Evolutionary conservation across 2,888 invertebrate genomes (phyloP).

Genomic region (Brachyopa scutellaris): DNA sequence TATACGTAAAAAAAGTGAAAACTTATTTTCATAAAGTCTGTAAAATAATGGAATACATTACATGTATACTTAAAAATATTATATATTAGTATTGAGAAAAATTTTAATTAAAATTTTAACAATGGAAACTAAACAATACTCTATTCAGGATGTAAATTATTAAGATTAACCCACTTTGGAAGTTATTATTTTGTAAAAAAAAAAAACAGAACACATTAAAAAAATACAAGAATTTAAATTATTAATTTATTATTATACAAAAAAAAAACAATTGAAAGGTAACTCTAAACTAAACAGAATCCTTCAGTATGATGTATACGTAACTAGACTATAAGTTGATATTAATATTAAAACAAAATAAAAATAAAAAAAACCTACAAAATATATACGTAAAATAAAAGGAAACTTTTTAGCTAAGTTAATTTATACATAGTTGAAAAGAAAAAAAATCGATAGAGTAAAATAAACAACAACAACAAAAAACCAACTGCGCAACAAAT

Average conservation of each 20-base stretch:
- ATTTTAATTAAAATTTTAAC: constrained; percentile 37
- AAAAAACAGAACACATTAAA: constrained; percentile 24
- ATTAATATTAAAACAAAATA: constrained; percentile 67
- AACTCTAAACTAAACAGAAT: constrained; percentile 71
- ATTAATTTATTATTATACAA: constrained; percentile 69
- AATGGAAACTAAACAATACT: constrained; percentile 55
- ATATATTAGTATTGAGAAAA: constrained; percentile 67
- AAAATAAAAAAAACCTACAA: too few relatives aligned
- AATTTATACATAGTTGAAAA: constrained; percentile 76
- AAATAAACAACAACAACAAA: constrained; percentile 34
- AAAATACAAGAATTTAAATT: constrained; percentile 62
- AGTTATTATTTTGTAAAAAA: constrained; percentile 64
- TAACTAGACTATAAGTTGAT: constrained; percentile 75
- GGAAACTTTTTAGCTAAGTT: constrained; percentile 79
- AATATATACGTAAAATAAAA: constrained; percentile 73
- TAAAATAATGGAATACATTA: constrained; percentile 75
- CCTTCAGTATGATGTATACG: constrained; percentile 82
- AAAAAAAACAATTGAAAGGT: constrained; percentile 60
- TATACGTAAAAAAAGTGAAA: constrained; percentile 72
- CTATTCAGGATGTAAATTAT: constrained; percentile 72
- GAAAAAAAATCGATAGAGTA: constrained; percentile 39
- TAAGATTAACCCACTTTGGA: constrained; percentile 54
- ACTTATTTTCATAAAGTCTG: constrained; percentile 73
- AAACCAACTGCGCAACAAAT: constrained; percentile 75
- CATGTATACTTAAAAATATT: constrained; percentile 74